Conservation (phyloP, 2,113 vertebrate genomes). For the Cisticola juncidis region DNA sequence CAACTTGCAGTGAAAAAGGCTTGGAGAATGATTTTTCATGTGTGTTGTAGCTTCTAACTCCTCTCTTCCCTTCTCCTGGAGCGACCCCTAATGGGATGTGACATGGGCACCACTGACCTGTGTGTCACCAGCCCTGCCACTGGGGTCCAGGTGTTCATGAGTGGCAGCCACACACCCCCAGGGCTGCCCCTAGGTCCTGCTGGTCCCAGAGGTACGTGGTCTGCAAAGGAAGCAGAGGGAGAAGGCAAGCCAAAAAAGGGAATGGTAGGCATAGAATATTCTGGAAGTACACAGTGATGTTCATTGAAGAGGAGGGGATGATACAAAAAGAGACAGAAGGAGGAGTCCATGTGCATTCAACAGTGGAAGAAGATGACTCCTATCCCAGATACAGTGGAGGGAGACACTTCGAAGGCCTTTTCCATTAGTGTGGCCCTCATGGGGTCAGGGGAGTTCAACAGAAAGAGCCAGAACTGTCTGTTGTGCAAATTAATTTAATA, state of each 20-base stretch:
- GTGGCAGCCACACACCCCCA: background rate
- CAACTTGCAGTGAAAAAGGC: background rate
- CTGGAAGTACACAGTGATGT: background rate
- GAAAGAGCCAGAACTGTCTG: background rate
- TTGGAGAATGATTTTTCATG: background rate
- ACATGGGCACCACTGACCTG: background rate
- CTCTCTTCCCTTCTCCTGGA: background rate
- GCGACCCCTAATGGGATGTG: background rate
- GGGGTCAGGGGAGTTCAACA: background rate
- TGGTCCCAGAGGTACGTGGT: rapidly evolving
- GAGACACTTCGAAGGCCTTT: background rate
- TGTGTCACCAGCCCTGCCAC: background rate
- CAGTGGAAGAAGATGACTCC: background rate
- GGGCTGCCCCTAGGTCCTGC: background rate
- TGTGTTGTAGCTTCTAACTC: background rate
- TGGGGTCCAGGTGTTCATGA: background rate
- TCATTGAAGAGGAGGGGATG: background rate
- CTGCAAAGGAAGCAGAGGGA: background rate
- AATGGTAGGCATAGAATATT: background rate
- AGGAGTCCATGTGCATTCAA: background rate
- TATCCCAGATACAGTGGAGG: background rate
- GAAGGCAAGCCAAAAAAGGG: background rate
- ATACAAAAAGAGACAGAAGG: background rate
- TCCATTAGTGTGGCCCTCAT: background rate
- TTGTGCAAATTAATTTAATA: background rate